Base-by-base conservation (phyloP, 2,888 invertebrate species). In the Epinotia nisella region DNA sequence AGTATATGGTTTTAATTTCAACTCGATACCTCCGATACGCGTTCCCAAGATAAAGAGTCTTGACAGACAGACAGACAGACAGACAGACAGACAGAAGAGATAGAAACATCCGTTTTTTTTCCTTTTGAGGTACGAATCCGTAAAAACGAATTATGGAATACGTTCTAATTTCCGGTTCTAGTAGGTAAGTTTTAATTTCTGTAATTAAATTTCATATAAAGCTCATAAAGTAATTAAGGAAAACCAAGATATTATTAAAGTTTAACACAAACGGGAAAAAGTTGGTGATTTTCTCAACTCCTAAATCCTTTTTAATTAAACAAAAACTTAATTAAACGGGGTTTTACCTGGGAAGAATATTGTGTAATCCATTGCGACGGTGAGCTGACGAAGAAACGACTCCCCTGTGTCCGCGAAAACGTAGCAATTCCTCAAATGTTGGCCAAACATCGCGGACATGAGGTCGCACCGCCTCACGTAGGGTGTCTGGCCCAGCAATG, bases 381-480 rank as follows among this genome's bases (percentile, higher is more conserved):
- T 90, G 3, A 94, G 84, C 78, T 95, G 94, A 3, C 93, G 85
- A 1, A 94, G 82, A 71, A 95, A 94, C 0, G 90, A 79, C 74
- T 93, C 92, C 51, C 94, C 93, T 0, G 92, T 92, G 24, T 93
- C 93, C 56, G 88, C 82, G 78, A 95, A 95, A 35, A 95, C 79
- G 79, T 92, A 94, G 75, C 94, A 94, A 78, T 89, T 90, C 67
- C 91, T 81, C 75, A 95, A 79, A 76, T 94, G 90, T 67, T 92
- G 90, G 13, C 94, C 92, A 74, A 94, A 95, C 87, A 94, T 90
- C 1, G 92, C 90, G 0, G 90, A 87, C 92, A 94, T 94, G 45
- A 94, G 79, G 70, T 94, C 92, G 70, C 92, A 94, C 1, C 91
- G 87, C 39, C 94, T 81, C 9, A 92, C 92, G 75, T 92, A 92